Evolutionary conservation across 2,888 invertebrate species (phyloP).

Genomic region (Cybosia mesomella): DNA sequence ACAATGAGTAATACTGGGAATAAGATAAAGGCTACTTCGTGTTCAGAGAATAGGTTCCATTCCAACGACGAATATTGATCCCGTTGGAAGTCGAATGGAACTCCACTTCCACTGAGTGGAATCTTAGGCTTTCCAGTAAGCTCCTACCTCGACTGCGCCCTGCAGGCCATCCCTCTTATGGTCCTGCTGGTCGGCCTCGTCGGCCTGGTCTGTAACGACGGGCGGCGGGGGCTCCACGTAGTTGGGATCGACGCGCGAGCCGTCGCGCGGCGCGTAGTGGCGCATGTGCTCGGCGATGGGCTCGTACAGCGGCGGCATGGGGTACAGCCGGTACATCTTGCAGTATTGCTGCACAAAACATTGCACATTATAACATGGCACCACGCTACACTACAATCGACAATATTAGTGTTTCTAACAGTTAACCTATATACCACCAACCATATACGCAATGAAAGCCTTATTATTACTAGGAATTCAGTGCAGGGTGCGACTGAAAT

Average conservation of each 20-base stretch:
- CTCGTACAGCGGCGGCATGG: conserved; percentile 68
- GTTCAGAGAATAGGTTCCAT: not conserved
- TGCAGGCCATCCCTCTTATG: conserved; percentile 52
- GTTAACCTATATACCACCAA: no score
- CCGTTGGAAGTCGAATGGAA: no score
- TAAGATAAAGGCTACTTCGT: no score
- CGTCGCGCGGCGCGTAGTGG: conserved; percentile 64
- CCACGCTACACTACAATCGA: no score
- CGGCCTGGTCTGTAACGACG: conserved; percentile 9
- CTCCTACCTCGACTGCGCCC: conserved; percentile 17
- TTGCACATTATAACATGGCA: not conserved
- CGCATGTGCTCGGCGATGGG: conserved; percentile 69
- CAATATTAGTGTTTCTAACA: no score
- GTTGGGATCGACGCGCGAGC: conserved; percentile 54
- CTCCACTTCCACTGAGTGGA: not conserved
- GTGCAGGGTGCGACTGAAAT: no score
- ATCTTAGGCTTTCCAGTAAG: not conserved
- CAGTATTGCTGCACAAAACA: conserved; percentile 69
- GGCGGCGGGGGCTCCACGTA: conserved; percentile 53
- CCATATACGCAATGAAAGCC: no score
- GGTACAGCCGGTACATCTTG: conserved; percentile 72
- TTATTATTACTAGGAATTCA: no score
- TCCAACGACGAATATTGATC: no score
- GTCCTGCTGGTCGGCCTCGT: not conserved
- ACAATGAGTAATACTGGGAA: no score